These are phyloP conservation scores for Tenthredo distinguenda DNA, from an alignment of 2,888 invertebrate species.

Conservation along the genomic window DNA sequence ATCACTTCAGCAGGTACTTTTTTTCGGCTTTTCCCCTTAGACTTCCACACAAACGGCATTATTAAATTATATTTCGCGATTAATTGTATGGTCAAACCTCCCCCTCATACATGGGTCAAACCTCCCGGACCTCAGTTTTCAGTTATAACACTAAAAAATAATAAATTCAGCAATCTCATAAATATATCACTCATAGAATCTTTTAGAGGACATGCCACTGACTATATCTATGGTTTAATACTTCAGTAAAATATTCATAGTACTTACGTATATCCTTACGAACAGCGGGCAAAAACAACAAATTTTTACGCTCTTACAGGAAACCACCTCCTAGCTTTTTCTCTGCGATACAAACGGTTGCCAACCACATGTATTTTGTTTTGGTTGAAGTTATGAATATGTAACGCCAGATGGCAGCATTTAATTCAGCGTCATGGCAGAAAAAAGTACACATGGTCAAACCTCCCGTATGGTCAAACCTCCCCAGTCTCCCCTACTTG, in stretches of 20 bases:
- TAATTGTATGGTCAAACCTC: slow-evolving; percentile 12
- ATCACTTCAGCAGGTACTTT: too few species aligned
- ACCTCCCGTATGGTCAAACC: slow-evolving; percentile 12
- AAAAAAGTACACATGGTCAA: slow-evolving; percentile 18
- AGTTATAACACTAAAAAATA: neutral
- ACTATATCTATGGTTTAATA: neutral
- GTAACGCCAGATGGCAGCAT: neutral
- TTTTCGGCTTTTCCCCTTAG: too few species aligned
- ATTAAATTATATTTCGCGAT: slow-evolving; percentile 8
- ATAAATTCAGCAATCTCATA: slow-evolving; percentile 1
- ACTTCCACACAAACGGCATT: too few species aligned
- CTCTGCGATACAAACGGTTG: neutral
- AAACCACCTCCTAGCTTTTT: neutral
- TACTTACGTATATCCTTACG: neutral
- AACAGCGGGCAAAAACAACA: slow-evolving; percentile 11
- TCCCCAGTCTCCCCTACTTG: neutral
- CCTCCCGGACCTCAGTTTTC: slow-evolving; percentile 1
- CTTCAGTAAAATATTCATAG: too few species aligned
- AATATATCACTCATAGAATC: neutral
- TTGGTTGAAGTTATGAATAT: slow-evolving; percentile 1
- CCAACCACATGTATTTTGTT: neutral
- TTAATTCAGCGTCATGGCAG: slow-evolving; percentile 1
- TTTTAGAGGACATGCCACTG: slow-evolving; percentile 22
- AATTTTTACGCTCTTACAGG: neutral
- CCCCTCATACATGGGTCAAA: neutral